Percentiles rank a stretch among this genome's conserved stretches.
These are phyloP conservation scores for Melanostigma gelatinosum DNA, from an alignment of 2,113 vertebrate genomes.

Conservation along the genomic window DNA sequence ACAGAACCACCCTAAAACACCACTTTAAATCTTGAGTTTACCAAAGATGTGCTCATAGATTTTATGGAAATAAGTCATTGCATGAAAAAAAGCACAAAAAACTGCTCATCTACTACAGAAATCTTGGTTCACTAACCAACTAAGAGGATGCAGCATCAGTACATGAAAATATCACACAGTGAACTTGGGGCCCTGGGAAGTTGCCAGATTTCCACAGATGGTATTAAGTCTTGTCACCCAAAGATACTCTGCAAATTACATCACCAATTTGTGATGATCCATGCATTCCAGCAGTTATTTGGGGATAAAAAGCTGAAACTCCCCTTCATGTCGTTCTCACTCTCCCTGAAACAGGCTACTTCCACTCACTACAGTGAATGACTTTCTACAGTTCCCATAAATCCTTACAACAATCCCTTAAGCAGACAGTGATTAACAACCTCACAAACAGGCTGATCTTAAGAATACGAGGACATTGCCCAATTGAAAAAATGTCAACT, in stretches of 20 bases:
- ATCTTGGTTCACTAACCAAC: too few relatives aligned
- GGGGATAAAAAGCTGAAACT: not conserved
- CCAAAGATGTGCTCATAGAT: too few relatives aligned
- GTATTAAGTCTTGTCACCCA: not conserved
- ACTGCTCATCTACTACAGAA: too few relatives aligned
- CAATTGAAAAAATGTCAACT: not conserved
- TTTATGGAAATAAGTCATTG: too few relatives aligned
- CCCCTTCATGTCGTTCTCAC: not conserved
- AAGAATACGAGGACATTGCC: not conserved
- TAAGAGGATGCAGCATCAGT: not conserved
- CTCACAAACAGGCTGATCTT: not conserved
- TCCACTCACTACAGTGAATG: not conserved
- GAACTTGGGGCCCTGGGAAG: not conserved
- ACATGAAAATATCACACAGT: not conserved
- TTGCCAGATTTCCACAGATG: not conserved
- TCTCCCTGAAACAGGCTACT: not conserved
- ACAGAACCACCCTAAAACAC: too few relatives aligned
- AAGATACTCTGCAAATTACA: not conserved
- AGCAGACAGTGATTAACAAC: constrained; percentile 5
- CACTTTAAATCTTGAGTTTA: too few relatives aligned
- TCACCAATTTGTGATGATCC: not conserved
- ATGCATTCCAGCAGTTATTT: not conserved
- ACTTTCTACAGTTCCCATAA: constrained; percentile 5
- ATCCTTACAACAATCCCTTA: not conserved
- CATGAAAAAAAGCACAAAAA: too few relatives aligned